These are phyloP conservation scores for Campylomormyrus tamandua DNA, from an alignment of 2,113 vertebrate genomes.

Conservation along the genomic window DNA sequence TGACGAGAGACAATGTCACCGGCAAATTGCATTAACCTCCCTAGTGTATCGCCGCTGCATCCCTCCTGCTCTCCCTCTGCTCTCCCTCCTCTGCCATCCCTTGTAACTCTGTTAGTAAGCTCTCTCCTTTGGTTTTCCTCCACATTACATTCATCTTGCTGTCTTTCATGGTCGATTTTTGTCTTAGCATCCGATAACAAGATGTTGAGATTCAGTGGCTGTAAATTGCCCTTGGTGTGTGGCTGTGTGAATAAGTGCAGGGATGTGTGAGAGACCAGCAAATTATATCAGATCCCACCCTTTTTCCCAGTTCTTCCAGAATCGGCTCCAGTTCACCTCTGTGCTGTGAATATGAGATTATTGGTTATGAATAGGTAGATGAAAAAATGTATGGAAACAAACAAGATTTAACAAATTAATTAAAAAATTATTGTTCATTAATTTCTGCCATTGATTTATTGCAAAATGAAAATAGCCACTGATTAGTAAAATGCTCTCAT, in stretches of 20 bases:
- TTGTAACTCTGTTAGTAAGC: neutral
- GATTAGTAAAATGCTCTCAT: neutral
- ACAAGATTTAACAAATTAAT: neutral
- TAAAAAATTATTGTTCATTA: neutral
- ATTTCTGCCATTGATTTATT: neutral
- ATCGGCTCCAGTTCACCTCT: neutral
- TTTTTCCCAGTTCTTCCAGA: neutral
- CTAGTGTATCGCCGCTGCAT: neutral
- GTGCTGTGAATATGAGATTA: neutral
- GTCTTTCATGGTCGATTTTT: neutral
- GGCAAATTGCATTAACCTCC: neutral
- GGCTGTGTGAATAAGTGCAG: neutral
- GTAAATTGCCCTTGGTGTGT: neutral
- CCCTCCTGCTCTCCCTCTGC: neutral
- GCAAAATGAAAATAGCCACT: neutral
- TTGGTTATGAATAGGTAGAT: neutral
- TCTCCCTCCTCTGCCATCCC: neutral
- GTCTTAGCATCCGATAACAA: neutral
- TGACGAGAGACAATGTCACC: neutral
- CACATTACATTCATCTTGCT: neutral
- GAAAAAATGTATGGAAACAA: neutral
- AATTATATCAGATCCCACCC: neutral
- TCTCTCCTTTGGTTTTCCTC: conserved; percentile 1
- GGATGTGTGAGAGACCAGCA: neutral
- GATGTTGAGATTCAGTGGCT: neutral